phyloP scores from a whole-genome alignment of 2,797 vertebrate species.

The Pelochelys cantorii region DNA sequence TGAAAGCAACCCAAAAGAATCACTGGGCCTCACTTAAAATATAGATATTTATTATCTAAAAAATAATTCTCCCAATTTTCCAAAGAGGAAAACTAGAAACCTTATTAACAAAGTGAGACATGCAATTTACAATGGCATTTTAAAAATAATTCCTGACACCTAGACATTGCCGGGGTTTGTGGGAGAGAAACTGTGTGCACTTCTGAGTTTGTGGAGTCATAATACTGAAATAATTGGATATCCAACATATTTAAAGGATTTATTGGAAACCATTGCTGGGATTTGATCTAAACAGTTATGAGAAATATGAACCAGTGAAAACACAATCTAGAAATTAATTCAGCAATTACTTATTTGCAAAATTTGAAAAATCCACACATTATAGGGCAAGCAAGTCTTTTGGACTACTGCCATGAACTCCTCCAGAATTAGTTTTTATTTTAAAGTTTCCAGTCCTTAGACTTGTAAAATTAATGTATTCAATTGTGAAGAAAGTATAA shows the following conservation, averaged over 20 bases:
- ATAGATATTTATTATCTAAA: background rate
- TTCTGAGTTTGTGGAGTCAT: background rate
- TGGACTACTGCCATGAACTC: background rate
- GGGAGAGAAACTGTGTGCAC: background rate
- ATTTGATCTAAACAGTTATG: background rate
- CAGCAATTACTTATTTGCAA: background rate
- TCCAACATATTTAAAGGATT: background rate
- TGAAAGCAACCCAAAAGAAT: background rate
- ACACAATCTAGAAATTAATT: background rate
- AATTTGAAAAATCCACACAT: background rate
- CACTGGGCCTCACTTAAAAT: background rate
- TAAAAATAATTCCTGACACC: background rate
- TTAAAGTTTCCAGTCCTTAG: background rate
- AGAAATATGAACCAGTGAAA: background rate
- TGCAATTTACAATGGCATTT: background rate
- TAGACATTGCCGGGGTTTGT: background rate
- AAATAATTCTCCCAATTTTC: background rate
- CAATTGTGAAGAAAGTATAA: conserved; percentile 18
- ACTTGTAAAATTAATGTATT: background rate
- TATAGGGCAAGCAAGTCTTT: background rate
- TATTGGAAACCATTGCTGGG: background rate
- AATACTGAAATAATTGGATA: background rate
- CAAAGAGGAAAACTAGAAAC: background rate
- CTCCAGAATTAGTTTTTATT: background rate
- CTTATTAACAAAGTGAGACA: background rate